Base-by-base conservation (phyloP, 1,140 invertebrate species). In the Coboldia fuscipes region DNA sequence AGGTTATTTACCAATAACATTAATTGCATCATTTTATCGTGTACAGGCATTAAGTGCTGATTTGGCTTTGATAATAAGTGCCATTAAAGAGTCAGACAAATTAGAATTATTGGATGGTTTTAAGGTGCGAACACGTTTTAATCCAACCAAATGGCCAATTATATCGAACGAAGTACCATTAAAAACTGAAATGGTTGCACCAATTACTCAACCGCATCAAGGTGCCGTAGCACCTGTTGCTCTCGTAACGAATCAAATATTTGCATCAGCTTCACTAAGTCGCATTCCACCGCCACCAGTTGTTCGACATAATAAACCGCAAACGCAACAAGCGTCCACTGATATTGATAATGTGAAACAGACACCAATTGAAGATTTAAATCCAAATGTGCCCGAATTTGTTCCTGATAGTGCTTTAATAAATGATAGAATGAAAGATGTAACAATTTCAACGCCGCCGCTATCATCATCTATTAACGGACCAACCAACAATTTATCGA, bases 21-120 rank as follows among this genome's bases (percentile, higher is more conserved):
- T 97, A 27, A 92, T 99, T 32, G 88, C 89, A 19, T 89, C 85
- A 13, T 99, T 99, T 61, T 84, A 90, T 57, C 71, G 94, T 42
- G 78, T 98, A 33, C 74, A 86, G 44, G 71, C 72, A 15, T 61
- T 96, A 38, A 93, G 86, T 10, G 69, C 73, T 33, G 85, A 97
- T 53, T 59, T 92, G 30, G 62, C 67, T 38, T 56, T 90, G 15
- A 76, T 98, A 34, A 64, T 85, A 18, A 70, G 77, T 49, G 74
- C 84, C 3, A 76, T 93, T 37, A 62, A 70, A 30, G 70, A 75
- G 35, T 90, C 85, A 12, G 72, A 79, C 37, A 72, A 75, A 51
- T 59, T 94, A 28, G 82, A 94, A 58, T 57, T 93, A 30, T 65
- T 75, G 23, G 66, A 76, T 45, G 70, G 68, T 36, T 72, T 72